Base-by-base conservation (phyloP, 2,113 vertebrate species). In the Lethenteron reissneri region DNA sequence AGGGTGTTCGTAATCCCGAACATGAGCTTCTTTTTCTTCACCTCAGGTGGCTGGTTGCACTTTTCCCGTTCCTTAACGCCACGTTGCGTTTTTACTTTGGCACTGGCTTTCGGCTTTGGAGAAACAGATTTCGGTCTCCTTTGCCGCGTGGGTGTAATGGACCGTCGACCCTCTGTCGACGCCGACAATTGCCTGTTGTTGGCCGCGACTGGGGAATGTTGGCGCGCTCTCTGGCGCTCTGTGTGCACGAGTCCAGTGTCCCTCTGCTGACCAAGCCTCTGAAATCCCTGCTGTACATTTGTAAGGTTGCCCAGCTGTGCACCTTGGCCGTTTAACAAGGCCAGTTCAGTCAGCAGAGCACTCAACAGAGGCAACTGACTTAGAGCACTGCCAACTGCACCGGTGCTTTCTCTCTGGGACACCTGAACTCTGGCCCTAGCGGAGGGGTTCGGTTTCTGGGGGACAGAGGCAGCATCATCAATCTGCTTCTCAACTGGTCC, bases 1-100 rank as follows among this genome's bases (percentile, higher is more conserved):
- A 91, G 78, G 0, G 89, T 87, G 71, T 87, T 86, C 19, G 89
- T 94, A 70, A 89, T 79, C 10, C 89, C 86, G 11, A 83, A 90
- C 10, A 82, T 72, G 9, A 90, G 73, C 70, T 78, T 64, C 77
- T 83, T 71, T 74, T 79, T 1, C 75, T 75, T 72, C 70, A 74
- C 71, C 74, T 74, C 19, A 72, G 76, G 11, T 77, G 78, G 17
- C 72, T 75, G 56, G 74, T 72, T 21, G 71, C 15, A 12, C 57
- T 76, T 71, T 69, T 80, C 70, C 79, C 77, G 10, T 72, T 71
- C 8, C 14, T 17, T 58, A 69, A 17, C 71, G 71, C 58, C 77
- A 78, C 73, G 71, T 25, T 71, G 73, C 71, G 58, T 56, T 56
- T 71, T 76, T 76, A 74, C 72, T 70, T 75, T 73, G 70, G 3